These are phyloP conservation scores for Ptyas mucosa DNA, from an alignment of 2,113 vertebrate genomes.

Conservation along the genomic window DNA sequence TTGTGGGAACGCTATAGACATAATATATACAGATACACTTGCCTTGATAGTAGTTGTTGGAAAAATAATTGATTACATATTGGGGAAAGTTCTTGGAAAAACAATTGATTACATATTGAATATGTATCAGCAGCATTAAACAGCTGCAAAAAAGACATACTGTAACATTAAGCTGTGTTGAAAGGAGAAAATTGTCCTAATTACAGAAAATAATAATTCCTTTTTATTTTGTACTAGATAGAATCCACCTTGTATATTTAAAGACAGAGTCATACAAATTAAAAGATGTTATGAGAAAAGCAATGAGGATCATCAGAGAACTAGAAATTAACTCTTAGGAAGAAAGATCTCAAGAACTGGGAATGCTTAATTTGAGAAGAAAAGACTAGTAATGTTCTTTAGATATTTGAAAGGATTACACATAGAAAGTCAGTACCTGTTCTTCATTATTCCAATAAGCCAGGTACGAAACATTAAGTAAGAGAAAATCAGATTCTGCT, in stretches of 20 bases:
- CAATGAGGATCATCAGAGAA: not conserved
- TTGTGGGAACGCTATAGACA: not conserved
- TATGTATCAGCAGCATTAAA: not conserved
- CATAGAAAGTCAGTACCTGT: not conserved
- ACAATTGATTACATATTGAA: not conserved
- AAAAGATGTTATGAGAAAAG: not conserved
- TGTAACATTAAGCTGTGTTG: not conserved
- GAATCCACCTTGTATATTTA: not conserved
- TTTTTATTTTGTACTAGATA: not conserved
- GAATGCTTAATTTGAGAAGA: not conserved
- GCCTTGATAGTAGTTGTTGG: not conserved
- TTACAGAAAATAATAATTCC: not conserved
- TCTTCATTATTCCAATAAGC: not conserved
- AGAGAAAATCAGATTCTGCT: not conserved
- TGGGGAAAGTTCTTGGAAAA: not conserved
- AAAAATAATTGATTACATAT: not conserved
- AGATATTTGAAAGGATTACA: not conserved
- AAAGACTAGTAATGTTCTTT: not conserved
- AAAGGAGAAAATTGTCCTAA: not conserved
- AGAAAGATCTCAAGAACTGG: not conserved
- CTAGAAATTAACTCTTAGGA: not conserved
- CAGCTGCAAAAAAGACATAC: not conserved
- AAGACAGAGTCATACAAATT: not conserved
- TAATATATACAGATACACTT: not conserved
- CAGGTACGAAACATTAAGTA: not conserved